Conservation (phyloP, 2,888 invertebrate species). For the Clanis bilineata region DNA sequence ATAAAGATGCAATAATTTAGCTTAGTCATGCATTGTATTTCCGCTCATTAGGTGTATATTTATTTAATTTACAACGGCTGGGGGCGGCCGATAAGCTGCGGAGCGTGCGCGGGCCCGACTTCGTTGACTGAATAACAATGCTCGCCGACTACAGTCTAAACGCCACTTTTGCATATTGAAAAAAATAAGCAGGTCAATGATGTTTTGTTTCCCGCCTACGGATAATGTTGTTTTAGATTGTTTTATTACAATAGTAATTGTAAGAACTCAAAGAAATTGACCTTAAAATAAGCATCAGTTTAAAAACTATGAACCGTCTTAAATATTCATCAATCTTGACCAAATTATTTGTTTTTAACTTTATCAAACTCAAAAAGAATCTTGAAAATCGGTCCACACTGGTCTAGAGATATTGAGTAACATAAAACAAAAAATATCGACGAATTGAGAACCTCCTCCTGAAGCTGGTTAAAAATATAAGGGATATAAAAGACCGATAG, state of each 20-base stretch:
- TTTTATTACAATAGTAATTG: background rate
- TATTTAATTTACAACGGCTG: conserved; percentile 82
- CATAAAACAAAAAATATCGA: too few species aligned
- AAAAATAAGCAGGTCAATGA: conserved; percentile 17
- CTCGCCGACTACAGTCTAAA: conserved; percentile 64
- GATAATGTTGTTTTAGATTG: background rate
- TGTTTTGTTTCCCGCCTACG: background rate
- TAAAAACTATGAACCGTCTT: too few species aligned
- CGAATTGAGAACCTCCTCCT: too few species aligned
- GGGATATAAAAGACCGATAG: too few species aligned
- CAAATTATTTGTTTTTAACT: too few species aligned
- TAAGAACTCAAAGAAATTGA: too few species aligned
- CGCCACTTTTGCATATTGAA: conserved; percentile 54
- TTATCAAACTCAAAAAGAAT: too few species aligned
- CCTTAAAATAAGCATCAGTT: too few species aligned
- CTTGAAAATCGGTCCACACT: too few species aligned
- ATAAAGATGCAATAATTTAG: conserved; percentile 74
- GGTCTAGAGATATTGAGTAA: too few species aligned
- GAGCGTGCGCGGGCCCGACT: conserved; percentile 71
- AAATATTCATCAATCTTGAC: too few species aligned
- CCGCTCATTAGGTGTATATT: conserved; percentile 81
- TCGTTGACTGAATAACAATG: conserved; percentile 79
- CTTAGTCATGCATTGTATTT: conserved; percentile 78
- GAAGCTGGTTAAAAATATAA: too few species aligned
- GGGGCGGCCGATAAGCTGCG: conserved; percentile 75